Conservation (phyloP, 2,888 invertebrate genomes). For the Callimorpha dominula region DNA sequence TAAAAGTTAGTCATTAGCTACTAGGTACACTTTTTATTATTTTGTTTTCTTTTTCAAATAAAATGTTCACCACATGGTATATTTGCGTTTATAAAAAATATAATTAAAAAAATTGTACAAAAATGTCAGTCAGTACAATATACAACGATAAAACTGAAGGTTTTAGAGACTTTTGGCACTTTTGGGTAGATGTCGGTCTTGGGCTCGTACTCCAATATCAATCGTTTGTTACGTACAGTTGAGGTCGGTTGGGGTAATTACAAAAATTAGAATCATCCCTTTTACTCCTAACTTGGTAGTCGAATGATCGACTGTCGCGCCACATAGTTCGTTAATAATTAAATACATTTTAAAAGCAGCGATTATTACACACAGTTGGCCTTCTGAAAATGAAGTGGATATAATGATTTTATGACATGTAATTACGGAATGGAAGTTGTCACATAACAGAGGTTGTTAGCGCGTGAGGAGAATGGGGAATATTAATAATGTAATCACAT, state of each 20-base stretch:
- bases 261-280: not conserved
- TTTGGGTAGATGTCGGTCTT: too few relatives aligned
- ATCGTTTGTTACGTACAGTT: not conserved
- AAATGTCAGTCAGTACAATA: not conserved
- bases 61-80: not conserved
- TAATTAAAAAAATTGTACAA: not conserved
- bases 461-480: not conserved
- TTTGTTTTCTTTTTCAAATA: not conserved
- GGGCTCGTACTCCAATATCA: not conserved
- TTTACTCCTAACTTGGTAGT: not conserved
- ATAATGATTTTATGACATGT: not conserved
- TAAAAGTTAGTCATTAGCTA: not conserved
- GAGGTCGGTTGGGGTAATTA: not conserved
- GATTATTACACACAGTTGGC: not conserved
- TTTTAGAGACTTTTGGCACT: too few relatives aligned
- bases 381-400: slow-evolving; percentile 1
- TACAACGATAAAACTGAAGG: not conserved
- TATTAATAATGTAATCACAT: slow-evolving; percentile 43
- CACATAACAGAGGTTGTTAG: not conserved
- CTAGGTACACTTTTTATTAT: not conserved
- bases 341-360: not conserved
- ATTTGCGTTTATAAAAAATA: not conserved
- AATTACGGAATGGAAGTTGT: slow-evolving; percentile 2
- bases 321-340: not conserved
- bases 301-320: not conserved